Evolutionary conservation across 2,888 invertebrate species (phyloP), one percentile per base, ranked within the genome.

Genomic region (Volucella inanis): DNA sequence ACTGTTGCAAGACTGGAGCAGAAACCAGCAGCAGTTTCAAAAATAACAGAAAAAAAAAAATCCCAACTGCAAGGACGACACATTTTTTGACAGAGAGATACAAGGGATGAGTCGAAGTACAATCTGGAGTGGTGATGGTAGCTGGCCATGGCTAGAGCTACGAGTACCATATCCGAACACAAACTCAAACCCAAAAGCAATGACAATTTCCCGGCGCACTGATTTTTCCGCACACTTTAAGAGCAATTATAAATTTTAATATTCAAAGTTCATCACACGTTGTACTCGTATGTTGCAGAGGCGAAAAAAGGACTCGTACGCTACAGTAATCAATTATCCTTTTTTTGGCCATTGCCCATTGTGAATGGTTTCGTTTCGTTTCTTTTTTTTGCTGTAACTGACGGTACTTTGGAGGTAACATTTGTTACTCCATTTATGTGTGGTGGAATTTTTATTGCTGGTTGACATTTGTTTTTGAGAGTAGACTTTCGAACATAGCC

Each of bases 141-240:
- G 11, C 18, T 18, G 18, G 18, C 1, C 18, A 18, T 18, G 18
- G 18, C 18, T 18, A 1, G 12, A 18, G 11, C 39, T 31, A 59
- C 11, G 64, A 41, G 4, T 14, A 14, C 43, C 14, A 45, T 49
- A 39, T 49, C 14, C 47, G 6, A 54, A 6, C 4, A 12, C 55
- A 39, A 39, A n/a, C n/a, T 31, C 14, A 39, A 50, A 45, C 55
- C 47, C 72, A 55, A 14, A 52, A 39, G 68, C 71, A 81, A 85
- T 85, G 85, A 85, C 85, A 85, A 85, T 85, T 85, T 85, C 85
- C 85, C 81, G 85, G 85, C 62, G 59, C 85, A 85, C 49, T 85
- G 85, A 85, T 85, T 85, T 81, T 85, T 85, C 85, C 85, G 85
- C 85, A 85, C 85, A 85, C 85, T 85, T 85, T 85, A 85, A 85